Conservation (phyloP, 2,888 invertebrate species). For the Rhingia rostrata region DNA sequence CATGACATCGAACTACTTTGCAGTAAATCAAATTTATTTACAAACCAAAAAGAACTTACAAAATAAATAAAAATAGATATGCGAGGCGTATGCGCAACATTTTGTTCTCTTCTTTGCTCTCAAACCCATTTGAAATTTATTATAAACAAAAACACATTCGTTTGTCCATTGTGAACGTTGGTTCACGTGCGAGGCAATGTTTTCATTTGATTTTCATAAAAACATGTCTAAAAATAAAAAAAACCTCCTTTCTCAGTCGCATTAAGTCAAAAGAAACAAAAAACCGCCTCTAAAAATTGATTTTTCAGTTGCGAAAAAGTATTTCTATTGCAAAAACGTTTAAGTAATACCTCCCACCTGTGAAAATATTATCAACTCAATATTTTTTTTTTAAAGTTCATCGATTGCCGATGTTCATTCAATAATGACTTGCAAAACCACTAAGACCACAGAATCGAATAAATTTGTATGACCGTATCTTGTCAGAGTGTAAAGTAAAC, state of each 20-base stretch:
- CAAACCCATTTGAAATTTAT: not conserved
- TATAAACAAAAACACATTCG: constrained; percentile 56
- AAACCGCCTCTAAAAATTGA: not conserved
- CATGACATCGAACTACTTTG: constrained; percentile 4
- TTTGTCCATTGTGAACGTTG: constrained; percentile 1
- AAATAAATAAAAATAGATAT: constrained; percentile 25
- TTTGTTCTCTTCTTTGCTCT: constrained; percentile 3
- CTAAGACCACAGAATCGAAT: not conserved
- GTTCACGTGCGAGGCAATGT: constrained; percentile 31
- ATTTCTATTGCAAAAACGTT: constrained; percentile 7
- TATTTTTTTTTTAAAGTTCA: not conserved
- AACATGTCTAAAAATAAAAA: constrained; percentile 44
- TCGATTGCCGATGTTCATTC: not conserved
- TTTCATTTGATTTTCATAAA: constrained; percentile 1
- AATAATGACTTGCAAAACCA: constrained; percentile 5
- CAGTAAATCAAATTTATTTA: not conserved
- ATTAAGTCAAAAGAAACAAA: not conserved
- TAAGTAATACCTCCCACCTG: not conserved
- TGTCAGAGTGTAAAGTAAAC: constrained; percentile 14
- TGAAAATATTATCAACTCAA: not conserved
- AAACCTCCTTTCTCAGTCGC: not conserved
- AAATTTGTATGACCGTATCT: not conserved
- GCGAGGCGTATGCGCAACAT: constrained; percentile 37
- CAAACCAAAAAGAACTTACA: not conserved
- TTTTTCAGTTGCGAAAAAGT: constrained; percentile 30